phyloP scores from a whole-genome alignment of 2,888 invertebrate species.

The Coenonympha arcania region DNA sequence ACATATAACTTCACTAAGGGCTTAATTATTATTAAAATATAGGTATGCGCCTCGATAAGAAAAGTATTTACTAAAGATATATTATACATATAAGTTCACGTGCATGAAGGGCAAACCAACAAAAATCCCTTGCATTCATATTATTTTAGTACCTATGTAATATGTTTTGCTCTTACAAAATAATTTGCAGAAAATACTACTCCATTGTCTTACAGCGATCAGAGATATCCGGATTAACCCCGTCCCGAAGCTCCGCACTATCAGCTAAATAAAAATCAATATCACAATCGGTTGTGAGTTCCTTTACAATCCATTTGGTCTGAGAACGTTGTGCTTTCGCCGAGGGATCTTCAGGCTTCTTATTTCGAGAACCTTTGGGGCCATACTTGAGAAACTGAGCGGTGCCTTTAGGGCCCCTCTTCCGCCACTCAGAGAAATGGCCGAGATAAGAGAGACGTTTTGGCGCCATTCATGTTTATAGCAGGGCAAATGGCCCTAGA shows the following conservation, averaged over 20 bases:
- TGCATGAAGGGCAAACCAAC: too few species aligned
- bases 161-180: too few species aligned
- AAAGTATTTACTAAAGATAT: too few species aligned
- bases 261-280: constrained; percentile 69
- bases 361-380: constrained; percentile 70
- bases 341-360: constrained; percentile 62
- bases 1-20: too few species aligned
- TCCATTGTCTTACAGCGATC: constrained; percentile 17
- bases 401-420: constrained; percentile 61
- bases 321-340: constrained; percentile 64
- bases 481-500: constrained; percentile 69
- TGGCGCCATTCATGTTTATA: constrained; percentile 74
- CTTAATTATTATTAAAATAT: too few species aligned
- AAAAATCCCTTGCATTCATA: too few species aligned
- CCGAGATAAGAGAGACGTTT: constrained; percentile 74
- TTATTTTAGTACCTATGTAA: too few species aligned
- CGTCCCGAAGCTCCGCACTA: constrained; percentile 21
- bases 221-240: constrained; percentile 24
- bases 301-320: constrained; percentile 71
- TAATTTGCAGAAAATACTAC: not conserved
- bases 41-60: too few species aligned
- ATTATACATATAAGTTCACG: too few species aligned
- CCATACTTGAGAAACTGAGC: constrained; percentile 66
- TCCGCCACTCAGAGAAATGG: constrained; percentile 69
- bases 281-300: constrained; percentile 63